phyloP scores from a whole-genome alignment of 1,140 invertebrate genomes.

The Zaprionus ornatus region DNA sequence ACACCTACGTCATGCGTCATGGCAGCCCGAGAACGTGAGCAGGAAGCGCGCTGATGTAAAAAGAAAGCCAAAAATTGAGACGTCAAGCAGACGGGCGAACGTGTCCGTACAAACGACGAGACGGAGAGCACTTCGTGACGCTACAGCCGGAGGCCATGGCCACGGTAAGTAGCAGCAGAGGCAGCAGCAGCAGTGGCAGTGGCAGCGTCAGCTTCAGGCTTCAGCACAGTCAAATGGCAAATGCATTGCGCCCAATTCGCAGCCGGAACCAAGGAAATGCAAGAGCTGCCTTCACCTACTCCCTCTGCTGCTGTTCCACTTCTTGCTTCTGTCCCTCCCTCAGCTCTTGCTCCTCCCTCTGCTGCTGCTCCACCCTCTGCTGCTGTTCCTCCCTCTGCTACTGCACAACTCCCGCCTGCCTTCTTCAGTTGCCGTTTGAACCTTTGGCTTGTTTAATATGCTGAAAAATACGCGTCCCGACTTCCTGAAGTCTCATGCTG shows the following conservation, averaged over 20 bases:
- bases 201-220: slow-evolving; percentile 6
- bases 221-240: slow-evolving; percentile 33
- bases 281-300: slow-evolving; percentile 8
- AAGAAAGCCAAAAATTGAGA: slow-evolving; percentile 75
- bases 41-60: slow-evolving; percentile 48
- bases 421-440: slow-evolving; percentile 18
- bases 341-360: background rate
- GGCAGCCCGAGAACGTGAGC: slow-evolving; percentile 66
- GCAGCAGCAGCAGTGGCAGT: background rate
- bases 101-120: slow-evolving; percentile 28
- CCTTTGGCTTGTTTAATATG: slow-evolving; percentile 79
- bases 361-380: background rate
- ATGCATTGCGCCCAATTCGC: slow-evolving; percentile 43
- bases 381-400: background rate
- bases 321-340: background rate
- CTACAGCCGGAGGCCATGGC: slow-evolving; percentile 31
- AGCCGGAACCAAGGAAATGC: slow-evolving; percentile 23
- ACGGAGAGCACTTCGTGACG: background rate
- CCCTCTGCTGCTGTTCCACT: background rate
- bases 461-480: slow-evolving; percentile 75
- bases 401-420: background rate
- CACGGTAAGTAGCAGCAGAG: slow-evolving; percentile 18
- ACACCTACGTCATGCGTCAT: slow-evolving; percentile 83
- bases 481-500: slow-evolving; percentile 54
- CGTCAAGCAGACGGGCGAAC: slow-evolving; percentile 69